phyloP scores from a whole-genome alignment of 35 echinoderm and acorn worm species.

The Ptychodera flava region DNA sequence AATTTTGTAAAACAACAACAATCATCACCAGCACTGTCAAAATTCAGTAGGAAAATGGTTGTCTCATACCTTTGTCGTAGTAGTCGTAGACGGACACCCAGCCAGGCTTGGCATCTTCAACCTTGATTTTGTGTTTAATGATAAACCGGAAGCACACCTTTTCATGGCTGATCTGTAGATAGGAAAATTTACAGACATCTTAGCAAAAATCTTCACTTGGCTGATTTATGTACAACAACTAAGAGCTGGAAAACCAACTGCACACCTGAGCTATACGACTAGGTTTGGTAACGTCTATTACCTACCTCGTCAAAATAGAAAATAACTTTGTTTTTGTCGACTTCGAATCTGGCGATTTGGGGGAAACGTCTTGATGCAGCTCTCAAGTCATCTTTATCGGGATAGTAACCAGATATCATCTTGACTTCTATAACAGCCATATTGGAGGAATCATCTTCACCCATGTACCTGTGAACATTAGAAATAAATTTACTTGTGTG shows the following conservation, averaged over 20 bases:
- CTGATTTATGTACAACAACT: too few relatives aligned
- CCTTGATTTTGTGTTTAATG: neutral
- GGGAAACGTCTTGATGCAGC: neutral
- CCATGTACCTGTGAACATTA: slow-evolving; percentile 15
- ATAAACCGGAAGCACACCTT: neutral
- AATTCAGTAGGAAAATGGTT: too few relatives aligned
- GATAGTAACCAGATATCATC: slow-evolving; percentile 22
- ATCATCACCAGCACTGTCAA: too few relatives aligned
- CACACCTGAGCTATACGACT: too few relatives aligned
- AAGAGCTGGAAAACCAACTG: too few relatives aligned
- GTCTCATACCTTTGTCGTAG: slow-evolving; percentile 30
- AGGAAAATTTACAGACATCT: too few relatives aligned
- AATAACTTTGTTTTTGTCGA: slow-evolving; percentile 9
- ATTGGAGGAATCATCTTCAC: slow-evolving; percentile 29
- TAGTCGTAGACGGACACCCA: slow-evolving; percentile 32
- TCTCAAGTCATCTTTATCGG: neutral
- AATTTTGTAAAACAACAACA: too few relatives aligned
- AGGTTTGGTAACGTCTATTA: too few relatives aligned
- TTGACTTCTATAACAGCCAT: slow-evolving; percentile 41
- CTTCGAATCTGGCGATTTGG: neutral
- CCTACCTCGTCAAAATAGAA: slow-evolving; percentile 51
- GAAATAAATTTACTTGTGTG: too few relatives aligned
- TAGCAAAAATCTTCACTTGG: too few relatives aligned
- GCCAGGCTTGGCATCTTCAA: slow-evolving; percentile 11
- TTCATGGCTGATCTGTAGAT: neutral